Conservation (phyloP, 2,113 vertebrate genomes). For the Dicaeum eximium region DNA sequence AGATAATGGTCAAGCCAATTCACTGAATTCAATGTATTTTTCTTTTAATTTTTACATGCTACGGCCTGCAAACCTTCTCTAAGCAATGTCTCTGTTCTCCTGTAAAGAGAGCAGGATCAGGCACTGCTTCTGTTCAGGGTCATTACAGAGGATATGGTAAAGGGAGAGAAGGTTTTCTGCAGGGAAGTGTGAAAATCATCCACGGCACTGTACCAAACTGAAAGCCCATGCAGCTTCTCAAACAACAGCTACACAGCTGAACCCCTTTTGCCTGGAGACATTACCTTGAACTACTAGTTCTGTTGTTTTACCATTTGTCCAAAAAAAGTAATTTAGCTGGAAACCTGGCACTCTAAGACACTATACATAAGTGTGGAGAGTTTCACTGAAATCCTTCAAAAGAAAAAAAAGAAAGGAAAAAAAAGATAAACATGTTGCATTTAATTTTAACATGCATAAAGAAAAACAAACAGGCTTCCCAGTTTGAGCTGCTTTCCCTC, state of each 20-base stretch:
- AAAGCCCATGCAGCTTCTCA: background rate
- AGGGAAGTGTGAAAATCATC: background rate
- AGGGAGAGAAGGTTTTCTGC: background rate
- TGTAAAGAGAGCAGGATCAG: background rate
- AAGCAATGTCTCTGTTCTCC: background rate
- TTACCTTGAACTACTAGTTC: background rate
- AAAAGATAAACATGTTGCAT: background rate
- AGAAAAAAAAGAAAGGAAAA: background rate
- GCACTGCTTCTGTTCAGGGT: background rate
- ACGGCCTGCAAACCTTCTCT: background rate
- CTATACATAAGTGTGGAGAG: background rate
- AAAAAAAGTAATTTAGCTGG: background rate
- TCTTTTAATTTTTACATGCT: background rate
- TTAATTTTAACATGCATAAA: slow-evolving; percentile 33
- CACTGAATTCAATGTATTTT: background rate
- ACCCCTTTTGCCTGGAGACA: background rate
- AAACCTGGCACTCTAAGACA: background rate
- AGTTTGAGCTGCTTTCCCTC: background rate
- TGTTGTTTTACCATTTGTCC: background rate
- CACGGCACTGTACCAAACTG: background rate
- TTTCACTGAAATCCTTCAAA: background rate
- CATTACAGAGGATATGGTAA: background rate
- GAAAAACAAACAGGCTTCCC: slow-evolving; percentile 8
- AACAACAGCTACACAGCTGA: background rate
- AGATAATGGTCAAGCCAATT: background rate